Conservation (phyloP, 2,888 invertebrate genomes). For the Patella caerulea region DNA sequence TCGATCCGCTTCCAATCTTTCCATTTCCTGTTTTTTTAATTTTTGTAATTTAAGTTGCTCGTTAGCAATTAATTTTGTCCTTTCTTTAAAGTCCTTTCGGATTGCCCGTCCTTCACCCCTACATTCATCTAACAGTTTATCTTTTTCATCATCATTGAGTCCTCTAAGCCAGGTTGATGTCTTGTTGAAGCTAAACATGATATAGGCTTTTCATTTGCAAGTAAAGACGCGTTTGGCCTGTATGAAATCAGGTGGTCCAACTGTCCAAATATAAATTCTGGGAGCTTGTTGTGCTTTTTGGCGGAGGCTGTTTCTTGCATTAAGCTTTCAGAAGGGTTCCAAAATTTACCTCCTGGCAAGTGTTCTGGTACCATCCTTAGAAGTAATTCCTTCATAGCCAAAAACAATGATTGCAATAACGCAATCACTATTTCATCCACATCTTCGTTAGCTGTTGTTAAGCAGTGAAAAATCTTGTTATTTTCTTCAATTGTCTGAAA, state of each 20-base stretch:
- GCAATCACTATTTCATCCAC: constrained; percentile 8
- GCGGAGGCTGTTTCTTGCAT: constrained; percentile 17
- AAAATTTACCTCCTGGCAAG: constrained; percentile 28
- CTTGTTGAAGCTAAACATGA: constrained; percentile 23
- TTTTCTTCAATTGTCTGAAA: neutral
- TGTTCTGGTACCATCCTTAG: constrained; percentile 23
- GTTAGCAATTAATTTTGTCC: constrained; percentile 16
- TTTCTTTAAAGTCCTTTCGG: constrained; percentile 18
- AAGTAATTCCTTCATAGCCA: constrained; percentile 13
- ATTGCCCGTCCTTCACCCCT: constrained; percentile 3
- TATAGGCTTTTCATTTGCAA: constrained; percentile 24
- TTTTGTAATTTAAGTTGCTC: constrained; percentile 14
- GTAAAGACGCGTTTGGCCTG: constrained; percentile 24
- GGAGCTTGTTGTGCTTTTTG: constrained; percentile 25
- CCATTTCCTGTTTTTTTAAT: constrained; percentile 15
- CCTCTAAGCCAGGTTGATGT: constrained; percentile 19
- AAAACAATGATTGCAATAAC: constrained; percentile 17
- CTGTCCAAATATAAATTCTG: constrained; percentile 25
- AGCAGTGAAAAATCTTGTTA: neutral
- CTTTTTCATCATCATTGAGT: constrained; percentile 2
- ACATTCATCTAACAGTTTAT: constrained; percentile 12
- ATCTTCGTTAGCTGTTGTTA: neutral
- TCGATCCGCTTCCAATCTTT: constrained; percentile 17
- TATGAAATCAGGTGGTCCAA: constrained; percentile 18
- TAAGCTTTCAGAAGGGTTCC: constrained; percentile 18